Percentiles rank a stretch among this genome's conserved stretches.
phyloP scores from a whole-genome alignment of 2,797 vertebrate genomes.

The Florisuga fusca region DNA sequence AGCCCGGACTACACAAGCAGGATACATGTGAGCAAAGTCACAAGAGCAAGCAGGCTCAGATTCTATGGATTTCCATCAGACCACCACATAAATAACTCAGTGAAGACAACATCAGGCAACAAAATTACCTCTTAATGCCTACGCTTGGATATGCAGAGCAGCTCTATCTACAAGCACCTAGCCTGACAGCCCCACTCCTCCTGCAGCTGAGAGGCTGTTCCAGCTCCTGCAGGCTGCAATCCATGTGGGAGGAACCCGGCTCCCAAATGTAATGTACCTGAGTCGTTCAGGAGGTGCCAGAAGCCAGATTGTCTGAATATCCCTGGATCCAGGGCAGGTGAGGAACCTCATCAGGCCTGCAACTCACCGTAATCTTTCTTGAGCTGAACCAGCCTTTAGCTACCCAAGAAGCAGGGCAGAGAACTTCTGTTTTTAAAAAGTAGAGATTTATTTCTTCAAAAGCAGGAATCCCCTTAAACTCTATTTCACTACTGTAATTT shows the following conservation, averaged over 20 bases:
- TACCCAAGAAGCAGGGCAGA: neutral
- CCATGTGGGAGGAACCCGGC: fast-evolving
- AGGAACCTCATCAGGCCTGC: neutral
- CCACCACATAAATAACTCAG: neutral
- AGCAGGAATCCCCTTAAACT: neutral
- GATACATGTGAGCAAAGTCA: neutral
- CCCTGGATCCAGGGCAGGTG: neutral
- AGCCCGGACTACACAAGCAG: neutral
- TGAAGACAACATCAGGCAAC: neutral
- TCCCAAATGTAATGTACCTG: fast-evolving
- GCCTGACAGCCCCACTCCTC: fast-evolving
- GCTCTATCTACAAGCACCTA: neutral
- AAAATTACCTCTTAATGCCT: neutral
- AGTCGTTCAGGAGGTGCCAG: neutral
- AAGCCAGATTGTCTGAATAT: neutral
- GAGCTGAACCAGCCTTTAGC: neutral
- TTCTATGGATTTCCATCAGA: neutral
- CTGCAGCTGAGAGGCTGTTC: neutral
- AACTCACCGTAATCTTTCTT: neutral
- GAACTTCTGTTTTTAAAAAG: neutral
- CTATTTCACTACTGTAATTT: neutral
- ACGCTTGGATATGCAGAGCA: fast-evolving
- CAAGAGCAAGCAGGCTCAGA: neutral
- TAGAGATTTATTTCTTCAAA: neutral
- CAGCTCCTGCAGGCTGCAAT: neutral